Conservation (phyloP, 2,113 vertebrate species). For the Acrocephalus kingi region DNA sequence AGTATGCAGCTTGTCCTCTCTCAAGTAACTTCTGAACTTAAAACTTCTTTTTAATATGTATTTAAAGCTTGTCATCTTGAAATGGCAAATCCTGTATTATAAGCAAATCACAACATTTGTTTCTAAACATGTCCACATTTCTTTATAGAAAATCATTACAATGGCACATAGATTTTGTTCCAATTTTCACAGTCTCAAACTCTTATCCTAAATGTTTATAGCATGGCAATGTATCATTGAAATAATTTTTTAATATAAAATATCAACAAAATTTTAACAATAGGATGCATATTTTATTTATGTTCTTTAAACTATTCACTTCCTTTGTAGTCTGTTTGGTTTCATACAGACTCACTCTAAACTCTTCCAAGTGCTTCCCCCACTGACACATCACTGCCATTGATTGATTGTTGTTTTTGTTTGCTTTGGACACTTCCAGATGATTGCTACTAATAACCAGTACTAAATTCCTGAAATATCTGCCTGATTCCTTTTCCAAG, state of each 20-base stretch:
- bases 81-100: neutral
- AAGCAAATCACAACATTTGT: neutral
- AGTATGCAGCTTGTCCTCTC: neutral
- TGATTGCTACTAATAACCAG: constrained; percentile 60
- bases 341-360: neutral
- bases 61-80: neutral
- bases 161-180: neutral
- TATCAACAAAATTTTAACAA: neutral
- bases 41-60: neutral
- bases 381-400: neutral
- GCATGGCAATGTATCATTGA: neutral
- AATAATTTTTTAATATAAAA: neutral
- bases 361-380: neutral
- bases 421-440: constrained; percentile 55
- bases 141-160: neutral
- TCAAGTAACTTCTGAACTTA: neutral
- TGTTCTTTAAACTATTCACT: neutral
- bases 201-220: neutral
- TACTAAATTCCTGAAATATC: constrained; percentile 58
- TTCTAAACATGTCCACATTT: neutral
- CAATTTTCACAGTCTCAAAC: neutral
- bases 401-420: constrained; percentile 50
- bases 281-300: neutral
- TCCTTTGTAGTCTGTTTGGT: neutral
- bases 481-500: constrained; percentile 13